Conservation (phyloP, 2,113 vertebrate genomes). For the Loxodonta africana region DNA sequence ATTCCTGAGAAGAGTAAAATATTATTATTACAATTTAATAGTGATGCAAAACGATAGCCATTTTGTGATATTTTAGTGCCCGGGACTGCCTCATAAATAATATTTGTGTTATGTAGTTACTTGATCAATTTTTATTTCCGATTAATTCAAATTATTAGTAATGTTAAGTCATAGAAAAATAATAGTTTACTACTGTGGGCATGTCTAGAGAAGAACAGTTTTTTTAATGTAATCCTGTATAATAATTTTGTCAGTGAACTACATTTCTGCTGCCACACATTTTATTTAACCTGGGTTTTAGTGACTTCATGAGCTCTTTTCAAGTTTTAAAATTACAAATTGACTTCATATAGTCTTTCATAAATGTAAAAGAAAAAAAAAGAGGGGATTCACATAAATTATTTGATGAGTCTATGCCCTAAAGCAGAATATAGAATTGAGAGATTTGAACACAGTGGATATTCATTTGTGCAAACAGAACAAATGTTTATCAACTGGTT, state of each 20-base stretch:
- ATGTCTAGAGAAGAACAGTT: background rate
- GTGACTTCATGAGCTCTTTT: background rate
- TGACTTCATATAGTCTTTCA: background rate
- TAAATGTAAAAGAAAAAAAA: background rate
- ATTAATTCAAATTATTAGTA: background rate
- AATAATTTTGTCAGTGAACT: background rate
- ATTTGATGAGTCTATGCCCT: background rate
- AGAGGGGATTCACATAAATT: background rate
- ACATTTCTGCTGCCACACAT: background rate
- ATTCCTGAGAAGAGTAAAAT: background rate
- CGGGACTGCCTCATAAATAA: background rate
- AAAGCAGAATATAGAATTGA: background rate
- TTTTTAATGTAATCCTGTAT: background rate
- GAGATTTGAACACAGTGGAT: background rate
- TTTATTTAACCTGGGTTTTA: background rate
- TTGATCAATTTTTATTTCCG: background rate
- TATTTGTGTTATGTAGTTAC: background rate
- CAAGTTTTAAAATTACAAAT: conserved; percentile 18
- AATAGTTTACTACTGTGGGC: background rate
- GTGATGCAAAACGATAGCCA: background rate
- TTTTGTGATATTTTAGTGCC: background rate
- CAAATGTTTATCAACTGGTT: conserved; percentile 9
- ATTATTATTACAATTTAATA: background rate
- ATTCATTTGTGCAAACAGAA: background rate
- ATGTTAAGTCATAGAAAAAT: background rate